A percentile compares a stretch with the other conserved stretches of the same genome.
These are phyloP conservation scores for Trachurus trachurus DNA, from an alignment of 2,797 vertebrate genomes.

Conservation along the genomic window DNA sequence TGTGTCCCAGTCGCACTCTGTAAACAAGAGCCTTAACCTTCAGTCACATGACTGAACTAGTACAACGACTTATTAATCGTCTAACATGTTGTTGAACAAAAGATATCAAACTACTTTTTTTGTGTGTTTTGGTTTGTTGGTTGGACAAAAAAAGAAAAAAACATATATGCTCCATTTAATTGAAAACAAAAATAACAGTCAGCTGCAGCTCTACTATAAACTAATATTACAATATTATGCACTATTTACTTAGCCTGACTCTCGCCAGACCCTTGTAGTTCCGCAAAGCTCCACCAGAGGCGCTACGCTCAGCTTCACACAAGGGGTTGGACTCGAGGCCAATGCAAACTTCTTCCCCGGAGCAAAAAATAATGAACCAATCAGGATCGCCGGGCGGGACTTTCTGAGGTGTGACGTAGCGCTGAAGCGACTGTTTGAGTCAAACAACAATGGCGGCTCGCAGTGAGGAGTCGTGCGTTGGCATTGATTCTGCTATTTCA, in stretches of 20 bases:
- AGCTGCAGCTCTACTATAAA: not conserved
- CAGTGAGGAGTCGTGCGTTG: no score
- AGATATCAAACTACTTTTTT: not conserved
- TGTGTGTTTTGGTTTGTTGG: not conserved
- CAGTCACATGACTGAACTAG: not conserved
- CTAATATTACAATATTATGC: not conserved
- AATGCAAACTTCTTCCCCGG: no score
- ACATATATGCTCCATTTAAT: not conserved
- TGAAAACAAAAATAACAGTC: not conserved
- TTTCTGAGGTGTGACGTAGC: no score
- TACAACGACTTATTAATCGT: not conserved
- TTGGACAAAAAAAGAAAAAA: not conserved
- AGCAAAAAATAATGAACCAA: no score
- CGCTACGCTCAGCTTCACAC: no score
- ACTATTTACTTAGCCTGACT: not conserved
- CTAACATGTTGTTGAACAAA: not conserved
- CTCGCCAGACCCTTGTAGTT: no score
- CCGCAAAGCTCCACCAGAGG: no score
- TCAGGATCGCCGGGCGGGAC: no score
- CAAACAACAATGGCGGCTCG: no score
- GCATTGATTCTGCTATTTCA: no score
- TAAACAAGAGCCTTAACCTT: not conserved
- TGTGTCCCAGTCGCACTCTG: conserved; percentile 47
- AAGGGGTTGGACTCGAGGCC: no score
- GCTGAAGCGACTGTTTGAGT: no score